A percentile compares a stretch with the other conserved stretches of the same genome.
Conservation (phyloP, 2,797 vertebrate species). For the Pseudotriccus pelzelni region DNA sequence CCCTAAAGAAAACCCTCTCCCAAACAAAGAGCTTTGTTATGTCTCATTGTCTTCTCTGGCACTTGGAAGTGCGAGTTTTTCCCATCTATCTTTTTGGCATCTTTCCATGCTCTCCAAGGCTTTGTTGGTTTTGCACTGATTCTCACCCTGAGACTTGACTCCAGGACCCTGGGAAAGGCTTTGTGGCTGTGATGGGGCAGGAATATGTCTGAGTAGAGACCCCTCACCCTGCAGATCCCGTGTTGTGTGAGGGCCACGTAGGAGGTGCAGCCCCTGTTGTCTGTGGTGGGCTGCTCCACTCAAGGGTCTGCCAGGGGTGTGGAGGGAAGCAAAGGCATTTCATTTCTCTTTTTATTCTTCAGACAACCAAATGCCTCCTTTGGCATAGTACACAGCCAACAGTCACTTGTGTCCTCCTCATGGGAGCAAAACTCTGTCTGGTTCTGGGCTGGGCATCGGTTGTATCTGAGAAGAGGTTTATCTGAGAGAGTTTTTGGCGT, state of each 20-base stretch:
- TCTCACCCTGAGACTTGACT: slow-evolving; percentile 11
- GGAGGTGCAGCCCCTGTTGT: background rate
- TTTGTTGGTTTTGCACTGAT: slow-evolving; percentile 21
- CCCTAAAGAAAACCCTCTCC: slow-evolving; percentile 15
- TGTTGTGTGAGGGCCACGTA: background rate
- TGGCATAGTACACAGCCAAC: fast-evolving
- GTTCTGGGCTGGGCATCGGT: background rate
- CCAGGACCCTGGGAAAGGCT: slow-evolving; percentile 42
- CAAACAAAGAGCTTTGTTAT: slow-evolving; percentile 24
- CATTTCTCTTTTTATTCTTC: background rate
- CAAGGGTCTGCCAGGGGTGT: background rate
- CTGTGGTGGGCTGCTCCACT: background rate
- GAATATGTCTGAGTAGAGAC: background rate
- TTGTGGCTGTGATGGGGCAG: background rate
- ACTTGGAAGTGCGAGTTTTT: background rate
- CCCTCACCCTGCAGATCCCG: background rate
- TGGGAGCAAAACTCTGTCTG: background rate
- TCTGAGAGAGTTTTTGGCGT: background rate
- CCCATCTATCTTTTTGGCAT: slow-evolving; percentile 29
- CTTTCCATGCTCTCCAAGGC: background rate
- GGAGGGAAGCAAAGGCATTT: background rate
- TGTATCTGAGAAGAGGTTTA: background rate
- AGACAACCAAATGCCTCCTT: background rate
- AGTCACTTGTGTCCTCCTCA: fast-evolving
- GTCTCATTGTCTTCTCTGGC: slow-evolving; percentile 55